Evolutionary conservation across 2,888 invertebrate genomes (phyloP), one percentile per base, ranked within the genome.

Genomic region (Drosophila kuntzei): DNA sequence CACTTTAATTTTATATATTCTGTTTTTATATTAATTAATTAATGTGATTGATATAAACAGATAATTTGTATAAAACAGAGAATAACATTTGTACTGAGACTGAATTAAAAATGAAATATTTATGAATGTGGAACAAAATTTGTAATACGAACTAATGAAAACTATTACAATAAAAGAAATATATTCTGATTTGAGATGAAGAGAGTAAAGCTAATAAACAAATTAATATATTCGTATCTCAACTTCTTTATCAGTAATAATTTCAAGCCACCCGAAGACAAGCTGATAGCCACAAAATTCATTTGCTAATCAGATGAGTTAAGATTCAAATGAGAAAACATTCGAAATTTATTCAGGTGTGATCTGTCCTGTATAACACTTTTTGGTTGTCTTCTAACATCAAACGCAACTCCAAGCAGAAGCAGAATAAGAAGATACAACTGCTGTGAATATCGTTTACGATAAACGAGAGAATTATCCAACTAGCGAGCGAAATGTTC

Each of bases 361-460:
- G 46, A 47, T 43, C 34, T 55, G 49, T 22, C 14, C 36, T 41
- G 72, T 78, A 78, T 86, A 74, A 77, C 65, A 77, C 25, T 64
- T 67, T 58, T 37, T 59, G 14, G 22, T 37, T 59, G 43, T 20
- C 7, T 37, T 73, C 83, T 73, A 60, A 74, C 66, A 76, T 76
- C 74, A 76, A 76, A 66, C 69, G 16, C 55, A 54, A 76, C 49
- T 65, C 67, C 59, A 53, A 75, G 50, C 46, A 16, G 36, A 46
- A 29, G 29, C 1, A 32, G 12, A 32, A 11, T 11, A 11, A 32
- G 36, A 43, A 27, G 27, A 22, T 8, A 18, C 9, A 49, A 37
- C 55, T 12, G 39, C 37, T n/a, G 39, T 7, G 78, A 84, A 87
- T 89, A 86, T 87, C 86, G 89, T 86, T 63, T 72, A 86, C 87